phyloP scores from a whole-genome alignment of 2,888 invertebrate genomes.

The Chironomus riparius region DNA sequence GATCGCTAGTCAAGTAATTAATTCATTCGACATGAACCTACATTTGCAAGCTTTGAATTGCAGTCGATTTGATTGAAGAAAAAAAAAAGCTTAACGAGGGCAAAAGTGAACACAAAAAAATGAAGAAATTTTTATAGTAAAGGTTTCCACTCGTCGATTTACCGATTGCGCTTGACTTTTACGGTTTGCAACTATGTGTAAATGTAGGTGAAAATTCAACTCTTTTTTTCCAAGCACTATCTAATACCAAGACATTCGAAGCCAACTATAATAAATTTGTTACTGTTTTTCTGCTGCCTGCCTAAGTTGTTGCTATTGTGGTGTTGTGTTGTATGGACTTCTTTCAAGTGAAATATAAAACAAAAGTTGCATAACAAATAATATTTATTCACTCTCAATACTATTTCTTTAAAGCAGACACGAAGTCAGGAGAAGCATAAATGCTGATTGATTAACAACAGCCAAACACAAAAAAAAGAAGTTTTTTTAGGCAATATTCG shows the following conservation, averaged over 20 bases:
- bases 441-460: background rate
- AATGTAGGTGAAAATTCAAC: constrained; percentile 17
- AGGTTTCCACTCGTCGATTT: background rate
- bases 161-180: too few species aligned
- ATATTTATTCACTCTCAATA: background rate
- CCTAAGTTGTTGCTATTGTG: background rate
- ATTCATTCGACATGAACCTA: background rate
- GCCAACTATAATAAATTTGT: background rate
- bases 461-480: background rate
- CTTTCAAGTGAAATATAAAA: background rate
- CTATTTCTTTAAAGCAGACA: background rate
- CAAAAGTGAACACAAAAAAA: constrained; percentile 3
- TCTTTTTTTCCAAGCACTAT: background rate
- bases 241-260: background rate
- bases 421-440: background rate
- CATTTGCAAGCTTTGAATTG: background rate
- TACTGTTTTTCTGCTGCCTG: too few species aligned
- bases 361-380: constrained; percentile 7
- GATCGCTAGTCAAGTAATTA: background rate
- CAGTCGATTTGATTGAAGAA: background rate
- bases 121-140: background rate
- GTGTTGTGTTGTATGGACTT: background rate
- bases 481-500: background rate
- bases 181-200: background rate
- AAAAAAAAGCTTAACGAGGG: background rate